These are phyloP conservation scores for Zelleria hepariella DNA, from an alignment of 2,888 invertebrate genomes.

Conservation along the genomic window DNA sequence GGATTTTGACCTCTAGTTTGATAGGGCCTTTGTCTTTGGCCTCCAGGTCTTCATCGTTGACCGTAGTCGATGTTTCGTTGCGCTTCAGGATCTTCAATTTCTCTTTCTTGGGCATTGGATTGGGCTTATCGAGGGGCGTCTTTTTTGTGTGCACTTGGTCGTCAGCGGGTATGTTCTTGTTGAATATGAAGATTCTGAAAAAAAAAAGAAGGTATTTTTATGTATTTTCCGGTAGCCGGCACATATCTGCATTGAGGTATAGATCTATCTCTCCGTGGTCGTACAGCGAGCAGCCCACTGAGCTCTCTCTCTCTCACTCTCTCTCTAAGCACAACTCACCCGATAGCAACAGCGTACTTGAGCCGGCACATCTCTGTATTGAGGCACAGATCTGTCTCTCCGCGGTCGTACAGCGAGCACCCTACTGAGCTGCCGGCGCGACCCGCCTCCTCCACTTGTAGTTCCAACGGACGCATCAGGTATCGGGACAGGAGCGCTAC, in stretches of 20 bases:
- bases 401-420: constrained; percentile 39
- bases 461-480: constrained; percentile 27
- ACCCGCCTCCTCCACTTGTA: constrained; percentile 45
- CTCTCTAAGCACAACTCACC: constrained; percentile 40
- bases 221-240: not conserved
- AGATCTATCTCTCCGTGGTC: not conserved
- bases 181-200: constrained; percentile 45
- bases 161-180: constrained; percentile 28
- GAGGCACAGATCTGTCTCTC: constrained; percentile 40
- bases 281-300: not conserved
- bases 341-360: constrained; percentile 51
- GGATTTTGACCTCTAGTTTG: constrained; percentile 58
- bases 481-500: constrained; percentile 38
- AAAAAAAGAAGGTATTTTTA: not conserved
- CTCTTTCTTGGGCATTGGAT: constrained; percentile 14
- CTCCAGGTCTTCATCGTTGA: constrained; percentile 31
- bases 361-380: constrained; percentile 52
- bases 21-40: constrained; percentile 64
- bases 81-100: constrained; percentile 28
- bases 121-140: constrained; percentile 26
- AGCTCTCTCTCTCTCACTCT: too few species aligned
- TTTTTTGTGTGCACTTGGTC: constrained; percentile 36
- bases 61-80: constrained; percentile 15
- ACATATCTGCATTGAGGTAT: not conserved
- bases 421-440: constrained; percentile 38